Conservation (phyloP, 1,140 invertebrate genomes). For the Drosophila kanapiae region DNA sequence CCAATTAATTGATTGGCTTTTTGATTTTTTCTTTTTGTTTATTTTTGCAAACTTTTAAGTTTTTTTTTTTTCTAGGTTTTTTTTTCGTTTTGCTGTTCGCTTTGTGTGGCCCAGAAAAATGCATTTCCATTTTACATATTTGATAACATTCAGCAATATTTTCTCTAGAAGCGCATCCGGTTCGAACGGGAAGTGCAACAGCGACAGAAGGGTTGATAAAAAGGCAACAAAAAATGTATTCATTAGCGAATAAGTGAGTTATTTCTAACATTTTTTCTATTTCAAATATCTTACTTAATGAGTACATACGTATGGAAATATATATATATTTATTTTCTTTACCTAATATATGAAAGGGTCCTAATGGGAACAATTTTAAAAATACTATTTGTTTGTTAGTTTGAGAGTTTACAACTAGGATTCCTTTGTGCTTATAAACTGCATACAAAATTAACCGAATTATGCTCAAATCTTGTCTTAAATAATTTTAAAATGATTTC, state of each 20-base stretch:
- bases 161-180: conserved; percentile 54
- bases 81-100: conserved; percentile 17
- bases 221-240: conserved; percentile 1
- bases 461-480: no score
- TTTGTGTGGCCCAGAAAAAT: conserved; percentile 56
- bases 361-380: no score
- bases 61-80: neutral
- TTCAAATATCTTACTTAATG: neutral
- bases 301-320: no score
- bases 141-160: conserved; percentile 71
- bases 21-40: conserved; percentile 22
- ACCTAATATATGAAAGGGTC: no score
- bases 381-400: no score
- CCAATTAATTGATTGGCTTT: conserved; percentile 29
- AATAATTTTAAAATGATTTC: no score
- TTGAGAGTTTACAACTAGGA: no score
- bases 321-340: no score
- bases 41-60: conserved; percentile 19
- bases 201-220: conserved; percentile 1
- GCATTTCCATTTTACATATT: conserved; percentile 51
- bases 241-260: neutral
- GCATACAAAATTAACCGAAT: no score
- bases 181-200: conserved; percentile 42
- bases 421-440: no score
- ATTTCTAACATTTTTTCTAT: neutral